These are phyloP conservation scores for Brevipalpus yothersi DNA, from an alignment of 1,140 invertebrate genomes.

Conservation along the genomic window DNA sequence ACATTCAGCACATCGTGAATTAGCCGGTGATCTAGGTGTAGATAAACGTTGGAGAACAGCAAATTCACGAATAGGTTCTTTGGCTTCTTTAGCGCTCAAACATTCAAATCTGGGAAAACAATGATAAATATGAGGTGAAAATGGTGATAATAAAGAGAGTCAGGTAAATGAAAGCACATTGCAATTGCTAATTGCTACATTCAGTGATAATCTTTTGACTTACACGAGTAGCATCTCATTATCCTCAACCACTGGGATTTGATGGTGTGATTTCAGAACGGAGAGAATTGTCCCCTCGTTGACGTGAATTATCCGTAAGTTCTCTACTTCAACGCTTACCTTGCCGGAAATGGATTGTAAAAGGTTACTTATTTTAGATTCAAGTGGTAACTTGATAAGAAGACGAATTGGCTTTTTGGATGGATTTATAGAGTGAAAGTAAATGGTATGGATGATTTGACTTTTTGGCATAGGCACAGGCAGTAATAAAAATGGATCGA, in stretches of 20 bases:
- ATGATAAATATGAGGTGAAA: background rate
- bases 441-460: slow-evolving; percentile 14
- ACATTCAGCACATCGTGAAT: slow-evolving; percentile 16
- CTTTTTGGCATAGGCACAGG: slow-evolving; percentile 23
- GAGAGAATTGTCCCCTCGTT: slow-evolving; percentile 16
- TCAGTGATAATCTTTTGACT: slow-evolving; percentile 9
- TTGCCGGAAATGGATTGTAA: slow-evolving; percentile 13
- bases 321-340: background rate
- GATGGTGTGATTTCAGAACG: slow-evolving; percentile 13
- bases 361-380: slow-evolving; percentile 19
- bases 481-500: slow-evolving; percentile 25
- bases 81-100: slow-evolving; percentile 17
- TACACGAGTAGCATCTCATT: slow-evolving; percentile 20
- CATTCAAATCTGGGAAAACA: slow-evolving; percentile 19
- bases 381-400: slow-evolving; percentile 9
- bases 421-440: slow-evolving; percentile 21
- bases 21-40: background rate
- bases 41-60: slow-evolving; percentile 17
- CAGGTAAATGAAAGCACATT: no score
- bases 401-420: slow-evolving; percentile 15
- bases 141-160: background rate
- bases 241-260: slow-evolving; percentile 13
- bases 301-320: background rate
- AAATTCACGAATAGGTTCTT: slow-evolving; percentile 21
- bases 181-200: no score